A percentile compares a stretch with the other conserved stretches of the same genome.
Evolutionary conservation across 1,140 invertebrate genomes (phyloP).

Genomic region (Plutomurus gul): DNA sequence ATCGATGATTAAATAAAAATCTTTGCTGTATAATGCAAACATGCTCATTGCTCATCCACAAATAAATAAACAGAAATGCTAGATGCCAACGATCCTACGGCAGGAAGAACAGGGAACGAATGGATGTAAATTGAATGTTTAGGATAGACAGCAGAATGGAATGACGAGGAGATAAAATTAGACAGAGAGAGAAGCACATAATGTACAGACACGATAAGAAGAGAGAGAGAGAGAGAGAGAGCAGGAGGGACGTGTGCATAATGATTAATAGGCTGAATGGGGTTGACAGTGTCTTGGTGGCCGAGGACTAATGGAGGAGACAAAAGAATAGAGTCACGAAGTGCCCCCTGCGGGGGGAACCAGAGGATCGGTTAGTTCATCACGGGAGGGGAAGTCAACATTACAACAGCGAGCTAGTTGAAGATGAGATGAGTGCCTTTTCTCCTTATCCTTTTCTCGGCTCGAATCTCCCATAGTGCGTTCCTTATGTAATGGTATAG

Average conservation of each 20-base stretch:
- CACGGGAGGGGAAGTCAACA: constrained; percentile 27
- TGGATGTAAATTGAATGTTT: neutral
- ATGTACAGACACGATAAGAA: too few species aligned
- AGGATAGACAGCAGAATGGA: neutral
- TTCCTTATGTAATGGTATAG: too few species aligned
- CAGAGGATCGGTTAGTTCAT: constrained; percentile 9
- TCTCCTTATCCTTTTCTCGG: too few species aligned
- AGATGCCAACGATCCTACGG: too few species aligned
- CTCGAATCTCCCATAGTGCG: too few species aligned
- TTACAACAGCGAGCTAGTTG: constrained; percentile 1
- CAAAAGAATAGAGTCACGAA: constrained; percentile 35
- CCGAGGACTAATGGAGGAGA: constrained; percentile 6
- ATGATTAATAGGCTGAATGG: neutral
- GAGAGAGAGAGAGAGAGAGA: neutral
- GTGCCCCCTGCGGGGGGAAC: constrained; percentile 23
- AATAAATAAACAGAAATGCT: too few species aligned
- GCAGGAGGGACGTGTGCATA: neutral
- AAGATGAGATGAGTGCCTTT: constrained; percentile 7
- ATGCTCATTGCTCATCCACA: too few species aligned
- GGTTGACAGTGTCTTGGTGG: constrained; percentile 30
- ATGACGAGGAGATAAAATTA: neutral
- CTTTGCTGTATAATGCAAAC: too few species aligned
- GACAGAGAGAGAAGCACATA: neutral
- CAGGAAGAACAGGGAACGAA: neutral
- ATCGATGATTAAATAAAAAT: too few species aligned